Evolutionary conservation across 2,113 vertebrate species (phyloP).

Genomic region (Tautogolabrus adspersus): DNA sequence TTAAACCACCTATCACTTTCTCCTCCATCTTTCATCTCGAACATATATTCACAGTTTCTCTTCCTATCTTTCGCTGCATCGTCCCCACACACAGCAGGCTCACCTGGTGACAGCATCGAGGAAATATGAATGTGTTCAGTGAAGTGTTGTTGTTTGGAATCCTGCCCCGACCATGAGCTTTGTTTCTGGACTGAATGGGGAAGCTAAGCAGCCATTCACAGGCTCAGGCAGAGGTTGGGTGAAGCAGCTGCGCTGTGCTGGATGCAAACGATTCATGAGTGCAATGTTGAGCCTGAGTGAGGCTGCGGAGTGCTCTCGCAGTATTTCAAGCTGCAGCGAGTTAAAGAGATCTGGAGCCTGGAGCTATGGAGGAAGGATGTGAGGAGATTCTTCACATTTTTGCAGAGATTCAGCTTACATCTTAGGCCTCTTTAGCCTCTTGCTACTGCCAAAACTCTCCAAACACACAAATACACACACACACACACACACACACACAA

Average conservation of each 20-base stretch:
- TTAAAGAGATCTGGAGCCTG: constrained; percentile 47
- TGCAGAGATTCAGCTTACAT: constrained; percentile 22
- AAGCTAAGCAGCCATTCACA: constrained; percentile 45
- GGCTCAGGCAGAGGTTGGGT: constrained; percentile 29
- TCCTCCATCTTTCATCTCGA: constrained; percentile 55
- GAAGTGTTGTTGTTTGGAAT: constrained; percentile 71
- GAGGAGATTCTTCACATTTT: constrained; percentile 39
- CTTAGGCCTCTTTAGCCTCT: constrained; percentile 26
- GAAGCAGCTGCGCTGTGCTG: background rate
- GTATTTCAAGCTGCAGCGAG: constrained; percentile 27
- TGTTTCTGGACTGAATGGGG: constrained; percentile 58
- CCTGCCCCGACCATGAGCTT: constrained; percentile 64
- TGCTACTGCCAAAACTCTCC: constrained; percentile 19
- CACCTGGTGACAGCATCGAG: constrained; percentile 60
- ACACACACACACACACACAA: constrained; percentile 18
- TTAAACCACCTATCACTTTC: constrained; percentile 70
- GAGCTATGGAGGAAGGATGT: constrained; percentile 40
- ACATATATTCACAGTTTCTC: constrained; percentile 47
- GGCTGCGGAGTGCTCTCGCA: too few species aligned
- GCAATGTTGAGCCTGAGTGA: constrained; percentile 21
- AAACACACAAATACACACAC: constrained; percentile 14
- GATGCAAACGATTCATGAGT: constrained; percentile 41
- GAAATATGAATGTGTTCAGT: constrained; percentile 72
- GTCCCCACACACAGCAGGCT: constrained; percentile 24
- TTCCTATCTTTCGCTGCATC: constrained; percentile 20